Conservation (phyloP, 2,797 vertebrate genomes). For the Phrynocephalus forsythii region DNA sequence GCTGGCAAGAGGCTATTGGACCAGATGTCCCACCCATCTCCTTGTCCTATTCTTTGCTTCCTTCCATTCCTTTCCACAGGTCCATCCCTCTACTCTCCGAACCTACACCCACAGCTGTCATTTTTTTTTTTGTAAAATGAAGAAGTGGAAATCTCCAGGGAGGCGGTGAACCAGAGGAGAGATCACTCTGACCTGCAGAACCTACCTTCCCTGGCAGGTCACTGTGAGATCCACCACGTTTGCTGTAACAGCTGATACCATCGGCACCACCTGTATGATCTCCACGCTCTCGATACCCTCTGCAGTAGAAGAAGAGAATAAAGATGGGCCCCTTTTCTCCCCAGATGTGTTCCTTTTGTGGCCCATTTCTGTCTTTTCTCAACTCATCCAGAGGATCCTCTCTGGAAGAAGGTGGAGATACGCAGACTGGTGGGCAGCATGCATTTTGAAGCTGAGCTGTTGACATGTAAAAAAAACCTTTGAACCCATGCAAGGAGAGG, state of each 20-base stretch:
- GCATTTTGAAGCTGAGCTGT: neutral
- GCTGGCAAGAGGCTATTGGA: neutral
- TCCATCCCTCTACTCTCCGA: neutral
- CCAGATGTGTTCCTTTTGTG: no score
- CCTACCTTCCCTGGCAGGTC: conserved; percentile 92
- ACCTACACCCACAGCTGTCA: neutral
- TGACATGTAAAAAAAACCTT: neutral
- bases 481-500: neutral
- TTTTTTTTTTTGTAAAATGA: no score
- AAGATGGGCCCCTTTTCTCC: neutral
- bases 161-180: neutral
- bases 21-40: neutral
- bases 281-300: conserved; percentile 93
- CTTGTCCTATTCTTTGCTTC: neutral
- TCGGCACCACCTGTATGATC: conserved; percentile 87
- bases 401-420: neutral
- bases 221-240: conserved; percentile 91
- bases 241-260: conserved; percentile 72
- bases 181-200: neutral
- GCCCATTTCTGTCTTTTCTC: neutral
- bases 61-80: neutral
- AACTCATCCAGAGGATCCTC: neutral
- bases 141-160: neutral
- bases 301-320: conserved; percentile 63
- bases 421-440: neutral